These are phyloP conservation scores for Cataglyphis cursor DNA, from an alignment of 2,888 invertebrate species.

Conservation along the genomic window DNA sequence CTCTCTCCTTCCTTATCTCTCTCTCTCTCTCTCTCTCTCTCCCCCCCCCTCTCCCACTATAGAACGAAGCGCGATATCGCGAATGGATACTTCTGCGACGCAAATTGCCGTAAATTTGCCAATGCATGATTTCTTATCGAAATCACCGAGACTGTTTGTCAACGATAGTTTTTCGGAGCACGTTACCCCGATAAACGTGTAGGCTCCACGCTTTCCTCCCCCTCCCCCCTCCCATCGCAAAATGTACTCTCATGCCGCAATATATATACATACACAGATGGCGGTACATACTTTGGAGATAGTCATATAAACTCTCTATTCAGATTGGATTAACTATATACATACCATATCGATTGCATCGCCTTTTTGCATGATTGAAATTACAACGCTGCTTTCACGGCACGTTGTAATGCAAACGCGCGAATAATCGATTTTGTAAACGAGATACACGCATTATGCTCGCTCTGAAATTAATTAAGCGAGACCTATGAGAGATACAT, in stretches of 20 bases:
- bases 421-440: slow-evolving; percentile 28
- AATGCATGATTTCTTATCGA: slow-evolving; percentile 13
- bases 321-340: neutral
- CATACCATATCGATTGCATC: slow-evolving; percentile 18
- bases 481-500: neutral
- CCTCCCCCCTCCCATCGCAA: neutral
- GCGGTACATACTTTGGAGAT: neutral
- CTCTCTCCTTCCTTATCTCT: neutral
- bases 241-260: neutral
- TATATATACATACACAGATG: neutral
- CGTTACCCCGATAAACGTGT: neutral
- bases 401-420: neutral
- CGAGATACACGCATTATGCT: neutral
- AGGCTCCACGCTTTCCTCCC: neutral
- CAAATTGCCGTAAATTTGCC: slow-evolving; percentile 54
- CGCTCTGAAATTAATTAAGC: slow-evolving; percentile 32
- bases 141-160: slow-evolving; percentile 28
- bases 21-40: slow-evolving; percentile 2
- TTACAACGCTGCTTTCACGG: slow-evolving; percentile 35
- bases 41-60: neutral
- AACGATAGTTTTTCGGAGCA: slow-evolving; percentile 32
- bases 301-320: neutral
- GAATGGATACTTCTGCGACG: slow-evolving; percentile 48
- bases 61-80: slow-evolving; percentile 60
- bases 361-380: slow-evolving; percentile 25